A percentile compares a stretch with the other conserved stretches of the same genome.
phyloP scores from a whole-genome alignment of 2,113 vertebrate species.

The Carollia perspicillata region DNA sequence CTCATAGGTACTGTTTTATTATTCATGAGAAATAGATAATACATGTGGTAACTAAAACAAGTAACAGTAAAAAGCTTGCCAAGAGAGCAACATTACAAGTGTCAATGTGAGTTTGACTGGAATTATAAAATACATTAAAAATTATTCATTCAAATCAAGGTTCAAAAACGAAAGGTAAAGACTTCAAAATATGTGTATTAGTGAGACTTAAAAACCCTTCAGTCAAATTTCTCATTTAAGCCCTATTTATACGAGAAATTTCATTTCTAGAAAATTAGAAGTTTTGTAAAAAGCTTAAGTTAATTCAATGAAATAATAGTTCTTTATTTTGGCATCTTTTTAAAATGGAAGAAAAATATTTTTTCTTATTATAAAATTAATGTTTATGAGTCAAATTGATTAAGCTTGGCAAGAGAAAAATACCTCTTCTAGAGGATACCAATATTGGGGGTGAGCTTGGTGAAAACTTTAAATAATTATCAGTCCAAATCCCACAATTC shows the following conservation, averaged over 20 bases:
- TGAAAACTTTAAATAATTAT: not conserved
- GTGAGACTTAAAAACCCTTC: not conserved
- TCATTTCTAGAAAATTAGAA: slow-evolving; percentile 7
- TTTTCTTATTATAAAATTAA: slow-evolving; percentile 23
- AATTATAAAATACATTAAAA: not conserved
- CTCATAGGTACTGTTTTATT: not conserved
- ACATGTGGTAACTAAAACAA: not conserved
- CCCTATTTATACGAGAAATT: not conserved
- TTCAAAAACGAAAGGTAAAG: not conserved
- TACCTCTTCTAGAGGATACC: not conserved
- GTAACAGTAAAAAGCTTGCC: not conserved
- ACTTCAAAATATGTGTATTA: slow-evolving; percentile 25
- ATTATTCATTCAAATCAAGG: not conserved
- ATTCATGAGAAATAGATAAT: not conserved
- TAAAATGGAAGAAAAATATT: not conserved
- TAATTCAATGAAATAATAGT: not conserved
- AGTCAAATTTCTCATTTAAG: slow-evolving; percentile 1
- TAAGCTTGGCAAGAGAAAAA: not conserved
- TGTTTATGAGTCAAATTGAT: not conserved
- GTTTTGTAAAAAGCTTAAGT: slow-evolving; percentile 11
- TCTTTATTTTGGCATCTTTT: not conserved
- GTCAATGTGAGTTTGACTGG: not conserved
- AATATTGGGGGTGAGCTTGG: not conserved
- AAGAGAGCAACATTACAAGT: not conserved
- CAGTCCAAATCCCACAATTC: not conserved